phyloP scores from a whole-genome alignment of 2,888 invertebrate genomes.

The Coenonympha glycerion region DNA sequence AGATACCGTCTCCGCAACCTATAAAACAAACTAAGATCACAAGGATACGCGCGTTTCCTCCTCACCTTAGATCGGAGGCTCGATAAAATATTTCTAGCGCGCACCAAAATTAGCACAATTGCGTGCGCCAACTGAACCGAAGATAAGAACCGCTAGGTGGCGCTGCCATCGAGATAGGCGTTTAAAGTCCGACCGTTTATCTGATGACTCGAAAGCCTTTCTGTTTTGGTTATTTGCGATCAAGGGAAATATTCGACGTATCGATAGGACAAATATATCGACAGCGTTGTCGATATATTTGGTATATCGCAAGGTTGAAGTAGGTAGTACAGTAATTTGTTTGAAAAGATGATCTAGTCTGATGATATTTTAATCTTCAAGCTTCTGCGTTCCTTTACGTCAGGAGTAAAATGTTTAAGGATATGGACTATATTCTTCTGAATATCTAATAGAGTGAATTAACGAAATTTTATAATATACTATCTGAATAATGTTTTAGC shows the following conservation, averaged over 20 bases:
- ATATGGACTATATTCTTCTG: too few species aligned
- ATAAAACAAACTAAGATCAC: slow-evolving; percentile 7
- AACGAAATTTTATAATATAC: too few species aligned
- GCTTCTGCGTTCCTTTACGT: too few species aligned
- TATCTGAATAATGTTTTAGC: too few species aligned
- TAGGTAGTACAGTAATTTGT: background rate
- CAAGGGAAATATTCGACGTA: too few species aligned
- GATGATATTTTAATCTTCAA: too few species aligned
- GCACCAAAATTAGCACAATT: slow-evolving; percentile 15
- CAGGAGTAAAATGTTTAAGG: too few species aligned
- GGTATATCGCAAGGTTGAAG: background rate
- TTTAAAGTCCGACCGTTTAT: slow-evolving; percentile 30
- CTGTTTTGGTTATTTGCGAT: background rate
- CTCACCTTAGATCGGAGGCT: slow-evolving; percentile 8
- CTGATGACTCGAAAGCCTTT: slow-evolving; percentile 29
- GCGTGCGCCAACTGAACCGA: slow-evolving; percentile 11
- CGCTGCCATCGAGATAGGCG: slow-evolving; percentile 47
- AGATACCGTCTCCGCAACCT: slow-evolving; percentile 6
- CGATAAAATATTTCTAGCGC: slow-evolving; percentile 21
- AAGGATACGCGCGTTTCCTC: slow-evolving; percentile 13
- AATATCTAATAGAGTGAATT: too few species aligned
- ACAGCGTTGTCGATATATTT: too few species aligned
- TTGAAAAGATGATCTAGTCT: background rate
- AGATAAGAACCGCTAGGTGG: slow-evolving; percentile 19
- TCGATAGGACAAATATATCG: too few species aligned